Evolutionary conservation across 2,113 vertebrate species (phyloP).

Genomic region (Callocephalon fimbriatum): DNA sequence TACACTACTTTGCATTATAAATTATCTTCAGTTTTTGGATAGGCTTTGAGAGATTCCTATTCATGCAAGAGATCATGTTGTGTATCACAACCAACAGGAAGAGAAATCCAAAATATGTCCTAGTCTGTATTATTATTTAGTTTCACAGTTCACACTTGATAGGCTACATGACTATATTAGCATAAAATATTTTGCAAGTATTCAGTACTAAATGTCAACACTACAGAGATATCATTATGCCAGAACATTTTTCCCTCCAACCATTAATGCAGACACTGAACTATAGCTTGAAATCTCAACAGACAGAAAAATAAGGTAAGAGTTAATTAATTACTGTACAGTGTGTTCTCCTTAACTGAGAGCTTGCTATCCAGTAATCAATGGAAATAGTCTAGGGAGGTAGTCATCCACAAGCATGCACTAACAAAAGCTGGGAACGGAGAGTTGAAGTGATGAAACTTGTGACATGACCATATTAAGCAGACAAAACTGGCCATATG

Average conservation of each 20-base stretch:
- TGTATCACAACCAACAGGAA: not conserved
- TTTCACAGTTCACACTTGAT: not conserved
- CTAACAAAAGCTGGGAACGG: not conserved
- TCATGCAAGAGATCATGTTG: not conserved
- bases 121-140: not conserved
- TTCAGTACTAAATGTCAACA: not conserved
- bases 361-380: slow-evolving; percentile 15
- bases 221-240: not conserved
- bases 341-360: slow-evolving; percentile 6
- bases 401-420: slow-evolving; percentile 10
- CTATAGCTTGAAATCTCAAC: not conserved
- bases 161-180: not conserved
- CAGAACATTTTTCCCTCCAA: not conserved
- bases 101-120: not conserved
- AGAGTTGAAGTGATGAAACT: not conserved
- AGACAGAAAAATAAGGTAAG: slow-evolving; percentile 44
- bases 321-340: slow-evolving; percentile 47
- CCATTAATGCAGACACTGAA: not conserved
- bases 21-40: not conserved
- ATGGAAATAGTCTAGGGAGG: not conserved
- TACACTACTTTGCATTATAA: not conserved
- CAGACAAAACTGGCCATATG: not conserved
- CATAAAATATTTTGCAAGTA: not conserved
- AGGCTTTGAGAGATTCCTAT: not conserved
- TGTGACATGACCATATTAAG: not conserved